Evolutionary conservation across 1,140 invertebrate genomes (phyloP).

Genomic region (Zaprionus vittiger): DNA sequence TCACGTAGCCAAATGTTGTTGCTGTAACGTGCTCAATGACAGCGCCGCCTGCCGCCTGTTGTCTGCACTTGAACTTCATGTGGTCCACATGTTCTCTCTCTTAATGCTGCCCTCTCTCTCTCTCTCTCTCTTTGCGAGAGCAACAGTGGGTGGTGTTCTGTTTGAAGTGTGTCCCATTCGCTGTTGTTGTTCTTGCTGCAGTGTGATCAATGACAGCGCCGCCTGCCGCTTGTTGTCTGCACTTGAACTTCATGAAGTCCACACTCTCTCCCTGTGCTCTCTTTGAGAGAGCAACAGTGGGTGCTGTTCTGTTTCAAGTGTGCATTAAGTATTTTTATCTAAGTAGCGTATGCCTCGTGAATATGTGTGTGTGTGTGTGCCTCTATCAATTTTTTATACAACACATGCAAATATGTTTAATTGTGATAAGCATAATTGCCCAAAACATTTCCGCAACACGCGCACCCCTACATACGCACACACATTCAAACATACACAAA

Average conservation of each 20-base stretch:
- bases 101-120: neutral
- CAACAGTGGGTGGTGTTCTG: neutral
- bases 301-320: neutral
- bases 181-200: neutral
- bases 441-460: slow-evolving; percentile 58
- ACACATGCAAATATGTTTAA: slow-evolving; percentile 24
- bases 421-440: slow-evolving; percentile 67
- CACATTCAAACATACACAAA: neutral
- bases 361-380: neutral
- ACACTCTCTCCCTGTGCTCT: neutral
- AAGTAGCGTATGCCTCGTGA: neutral
- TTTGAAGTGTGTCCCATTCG: neutral
- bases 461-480: slow-evolving; percentile 17
- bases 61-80: slow-evolving; percentile 46
- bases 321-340: neutral
- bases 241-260: slow-evolving; percentile 57
- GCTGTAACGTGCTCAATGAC: slow-evolving; percentile 17
- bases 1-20: slow-evolving; percentile 40
- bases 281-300: neutral
- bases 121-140: neutral
- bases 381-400: slow-evolving; percentile 1
- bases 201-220: slow-evolving; percentile 23
- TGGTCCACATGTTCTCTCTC: slow-evolving; percentile 6
- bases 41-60: slow-evolving; percentile 8
- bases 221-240: slow-evolving; percentile 37